Evolutionary conservation across 35 echinoderm and acorn worm species (phyloP).

Genomic region (Diadema setosum): DNA sequence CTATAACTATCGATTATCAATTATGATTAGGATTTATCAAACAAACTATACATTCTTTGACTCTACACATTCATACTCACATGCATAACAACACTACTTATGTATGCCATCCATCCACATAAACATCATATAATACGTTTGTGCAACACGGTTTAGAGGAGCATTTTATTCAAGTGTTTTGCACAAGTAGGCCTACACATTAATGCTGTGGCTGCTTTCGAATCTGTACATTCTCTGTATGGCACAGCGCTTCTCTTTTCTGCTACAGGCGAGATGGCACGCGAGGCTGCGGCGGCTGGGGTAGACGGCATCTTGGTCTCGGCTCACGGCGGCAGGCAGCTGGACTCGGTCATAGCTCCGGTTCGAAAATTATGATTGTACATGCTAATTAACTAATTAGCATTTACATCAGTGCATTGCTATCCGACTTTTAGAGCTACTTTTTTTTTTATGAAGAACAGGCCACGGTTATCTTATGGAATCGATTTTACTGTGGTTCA

Average conservation of each 20-base stretch:
- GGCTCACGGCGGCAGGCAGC: constrained; percentile 75
- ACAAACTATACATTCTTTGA: too few species aligned
- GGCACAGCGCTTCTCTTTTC: too few species aligned
- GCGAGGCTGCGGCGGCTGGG: constrained; percentile 49
- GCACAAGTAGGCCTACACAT: not conserved
- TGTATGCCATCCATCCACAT: too few species aligned
- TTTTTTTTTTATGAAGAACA: not conserved
- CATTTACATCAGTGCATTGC: not conserved
- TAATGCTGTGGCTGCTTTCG: not conserved
- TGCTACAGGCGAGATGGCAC: constrained; percentile 63
- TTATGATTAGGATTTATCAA: too few species aligned
- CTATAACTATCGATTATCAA: too few species aligned
- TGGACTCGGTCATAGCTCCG: constrained; percentile 63
- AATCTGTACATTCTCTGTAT: not conserved
- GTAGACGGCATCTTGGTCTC: constrained; percentile 84
- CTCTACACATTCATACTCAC: too few species aligned
- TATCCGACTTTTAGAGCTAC: not conserved
- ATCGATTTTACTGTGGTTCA: not conserved
- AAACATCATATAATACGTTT: too few species aligned
- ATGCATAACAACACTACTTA: too few species aligned
- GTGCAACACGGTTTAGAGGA: not conserved
- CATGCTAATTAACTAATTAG: not conserved
- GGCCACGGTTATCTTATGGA: not conserved
- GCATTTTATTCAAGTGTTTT: not conserved
- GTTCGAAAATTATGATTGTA: too few species aligned